phyloP scores from a whole-genome alignment of 2,797 vertebrate genomes.

The Tympanoctomys barrerae region DNA sequence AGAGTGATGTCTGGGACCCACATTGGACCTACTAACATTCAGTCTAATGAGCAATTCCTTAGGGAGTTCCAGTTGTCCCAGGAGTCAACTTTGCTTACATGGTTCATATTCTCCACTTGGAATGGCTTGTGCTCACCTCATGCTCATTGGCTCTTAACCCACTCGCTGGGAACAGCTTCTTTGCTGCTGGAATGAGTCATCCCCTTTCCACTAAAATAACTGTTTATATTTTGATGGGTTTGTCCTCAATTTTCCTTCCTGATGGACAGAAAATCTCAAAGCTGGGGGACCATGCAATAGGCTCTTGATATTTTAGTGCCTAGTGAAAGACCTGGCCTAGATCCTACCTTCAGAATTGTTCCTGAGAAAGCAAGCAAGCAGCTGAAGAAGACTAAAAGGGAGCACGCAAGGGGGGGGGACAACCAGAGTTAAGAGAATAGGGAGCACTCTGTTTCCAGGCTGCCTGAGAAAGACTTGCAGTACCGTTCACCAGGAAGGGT shows the following conservation, averaged over 20 bases:
- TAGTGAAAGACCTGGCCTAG: neutral
- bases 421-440: neutral
- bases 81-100: rapidly evolving
- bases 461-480: neutral
- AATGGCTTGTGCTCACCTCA: rapidly evolving
- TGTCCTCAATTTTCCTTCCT: neutral
- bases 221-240: neutral
- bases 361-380: neutral
- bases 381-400: neutral
- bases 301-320: neutral
- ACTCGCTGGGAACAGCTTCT: neutral
- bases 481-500: neutral
- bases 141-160: rapidly evolving
- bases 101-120: neutral
- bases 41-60: neutral
- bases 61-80: neutral
- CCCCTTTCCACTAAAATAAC: neutral
- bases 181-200: no score
- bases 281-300: neutral
- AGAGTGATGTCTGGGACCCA: neutral
- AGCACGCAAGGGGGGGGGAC: no score
- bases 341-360: neutral
- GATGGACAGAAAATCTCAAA: neutral
- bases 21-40: neutral
- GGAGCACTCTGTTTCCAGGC: neutral